A percentile compares a stretch with the other conserved stretches of the same genome.
Conservation (phyloP, 2,888 invertebrate species). For the Andrena praecox region DNA sequence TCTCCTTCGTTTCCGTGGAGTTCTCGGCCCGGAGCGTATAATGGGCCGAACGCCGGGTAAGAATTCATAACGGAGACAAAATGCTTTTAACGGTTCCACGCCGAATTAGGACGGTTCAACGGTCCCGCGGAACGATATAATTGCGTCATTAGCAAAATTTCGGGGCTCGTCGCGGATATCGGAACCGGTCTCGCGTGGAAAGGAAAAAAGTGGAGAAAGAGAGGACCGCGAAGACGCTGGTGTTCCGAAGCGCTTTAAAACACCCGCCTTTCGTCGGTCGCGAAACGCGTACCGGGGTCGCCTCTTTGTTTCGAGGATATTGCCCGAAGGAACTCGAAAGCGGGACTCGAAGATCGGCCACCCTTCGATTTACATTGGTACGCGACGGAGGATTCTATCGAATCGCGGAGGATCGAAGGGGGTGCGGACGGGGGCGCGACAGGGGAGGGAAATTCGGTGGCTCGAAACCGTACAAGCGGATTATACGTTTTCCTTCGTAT, state of each 20-base stretch:
- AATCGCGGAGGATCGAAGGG: slow-evolving; percentile 74
- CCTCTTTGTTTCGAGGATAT: slow-evolving; percentile 45
- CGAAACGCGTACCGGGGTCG: not conserved
- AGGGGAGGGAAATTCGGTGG: slow-evolving; percentile 54
- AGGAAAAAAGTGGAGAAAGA: not conserved
- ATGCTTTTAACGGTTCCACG: slow-evolving; percentile 50
- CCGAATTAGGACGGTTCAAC: slow-evolving; percentile 60
- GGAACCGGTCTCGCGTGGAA: slow-evolving; percentile 41
- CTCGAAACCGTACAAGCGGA: slow-evolving; percentile 76
- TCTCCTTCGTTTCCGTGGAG: not conserved
- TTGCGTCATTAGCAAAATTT: slow-evolving; percentile 61
- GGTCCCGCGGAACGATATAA: slow-evolving; percentile 54
- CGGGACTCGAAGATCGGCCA: slow-evolving; percentile 50
- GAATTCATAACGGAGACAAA: slow-evolving; percentile 60
- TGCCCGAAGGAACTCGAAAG: slow-evolving; percentile 50
- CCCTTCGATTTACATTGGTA: slow-evolving; percentile 47
- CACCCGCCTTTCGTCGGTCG: not conserved
- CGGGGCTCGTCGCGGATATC: slow-evolving; percentile 27
- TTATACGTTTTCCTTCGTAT: slow-evolving; percentile 81
- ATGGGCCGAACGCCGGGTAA: slow-evolving; percentile 54
- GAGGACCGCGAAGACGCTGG: not conserved
- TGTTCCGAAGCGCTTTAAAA: not conserved
- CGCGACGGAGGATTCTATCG: slow-evolving; percentile 61
- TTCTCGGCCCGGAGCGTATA: slow-evolving; percentile 44
- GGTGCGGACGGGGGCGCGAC: slow-evolving; percentile 56